Conservation (phyloP, 1,140 invertebrate genomes). For the Bradysia coprophila region DNA sequence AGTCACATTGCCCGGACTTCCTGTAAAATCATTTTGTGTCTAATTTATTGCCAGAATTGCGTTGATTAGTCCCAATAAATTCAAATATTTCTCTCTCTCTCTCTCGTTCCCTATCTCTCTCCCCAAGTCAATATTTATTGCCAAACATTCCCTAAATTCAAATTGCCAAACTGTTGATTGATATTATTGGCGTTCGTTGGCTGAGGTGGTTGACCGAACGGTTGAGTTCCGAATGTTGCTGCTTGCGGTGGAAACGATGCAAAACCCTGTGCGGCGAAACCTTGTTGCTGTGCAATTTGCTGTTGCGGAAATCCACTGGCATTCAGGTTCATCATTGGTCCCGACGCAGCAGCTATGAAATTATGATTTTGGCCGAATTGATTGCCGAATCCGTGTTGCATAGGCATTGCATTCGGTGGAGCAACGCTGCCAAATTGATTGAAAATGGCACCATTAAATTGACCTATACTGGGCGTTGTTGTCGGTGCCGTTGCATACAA, state of each 20-base stretch:
- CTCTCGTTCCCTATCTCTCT: too few species aligned
- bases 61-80: too few species aligned
- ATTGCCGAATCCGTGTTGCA: not conserved
- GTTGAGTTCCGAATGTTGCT: not conserved
- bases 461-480: not conserved
- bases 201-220: not conserved
- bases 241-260: not conserved
- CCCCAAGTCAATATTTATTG: too few species aligned
- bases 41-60: too few species aligned
- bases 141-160: slow-evolving; percentile 25
- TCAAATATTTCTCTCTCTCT: too few species aligned
- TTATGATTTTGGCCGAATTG: not conserved
- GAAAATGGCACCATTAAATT: not conserved
- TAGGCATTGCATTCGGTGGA: not conserved
- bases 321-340: not conserved
- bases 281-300: not conserved
- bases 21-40: too few species aligned
- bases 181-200: slow-evolving; percentile 8
- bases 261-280: not conserved
- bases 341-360: not conserved
- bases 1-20: too few species aligned
- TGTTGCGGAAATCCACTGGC: not conserved
- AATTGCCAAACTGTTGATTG: slow-evolving; percentile 23
- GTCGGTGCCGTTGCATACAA: slow-evolving; percentile 54
- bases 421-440: not conserved